Base-by-base conservation (phyloP, 2,113 vertebrate genomes). In the Casuarius casuarius region DNA sequence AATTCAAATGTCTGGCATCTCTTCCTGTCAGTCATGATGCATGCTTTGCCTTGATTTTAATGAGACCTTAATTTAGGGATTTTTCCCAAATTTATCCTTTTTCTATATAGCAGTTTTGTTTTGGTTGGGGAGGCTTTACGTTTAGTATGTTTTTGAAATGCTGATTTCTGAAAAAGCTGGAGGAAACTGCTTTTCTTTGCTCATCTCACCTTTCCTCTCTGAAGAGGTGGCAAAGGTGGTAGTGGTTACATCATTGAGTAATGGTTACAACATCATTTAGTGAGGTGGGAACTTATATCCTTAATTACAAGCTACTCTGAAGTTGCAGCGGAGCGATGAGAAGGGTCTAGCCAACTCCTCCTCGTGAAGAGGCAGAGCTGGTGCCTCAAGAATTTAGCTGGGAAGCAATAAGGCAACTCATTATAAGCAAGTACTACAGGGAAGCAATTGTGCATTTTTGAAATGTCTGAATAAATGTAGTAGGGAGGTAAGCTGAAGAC, bases 11-110 rank as follows among this genome's bases (percentile, higher is more conserved):
- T 54, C 92, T 89, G 54, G 15, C 54, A 19, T 94, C 81, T 94
- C 86, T 96, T 91, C 75, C 86, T 97, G 91, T 94, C 95, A 95
- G 95, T 85, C 88, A 67, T 59, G 51, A 79, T 72, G 35, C n/a
- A 5, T 49, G 54, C 79, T 97, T 96, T 98, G 94, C 77, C 72
- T 97, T 96, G 94, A 75, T 95, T 97, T 96, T 0, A n/a, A 84
- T 84, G 85, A 96, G 91, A 95, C 80, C 85, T 97, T 81, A 80
- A 90, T 58, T 86, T 94, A 94, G 5, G 54, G 70, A 79, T 92
- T 97, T 97, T 97, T 90, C 84, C 33, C 76, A 94, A 25, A 72
- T 79, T 72, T 91, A 66, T 79, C 90, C 92, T 96, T 66, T 13
- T 42, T 58, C 11, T 67, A 54, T 58, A 66, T 76, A 62, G 84